Percentiles rank a stretch among this genome's conserved stretches.
These are phyloP conservation scores for Stenodema calcarata DNA, from an alignment of 2,888 invertebrate genomes.

Conservation along the genomic window DNA sequence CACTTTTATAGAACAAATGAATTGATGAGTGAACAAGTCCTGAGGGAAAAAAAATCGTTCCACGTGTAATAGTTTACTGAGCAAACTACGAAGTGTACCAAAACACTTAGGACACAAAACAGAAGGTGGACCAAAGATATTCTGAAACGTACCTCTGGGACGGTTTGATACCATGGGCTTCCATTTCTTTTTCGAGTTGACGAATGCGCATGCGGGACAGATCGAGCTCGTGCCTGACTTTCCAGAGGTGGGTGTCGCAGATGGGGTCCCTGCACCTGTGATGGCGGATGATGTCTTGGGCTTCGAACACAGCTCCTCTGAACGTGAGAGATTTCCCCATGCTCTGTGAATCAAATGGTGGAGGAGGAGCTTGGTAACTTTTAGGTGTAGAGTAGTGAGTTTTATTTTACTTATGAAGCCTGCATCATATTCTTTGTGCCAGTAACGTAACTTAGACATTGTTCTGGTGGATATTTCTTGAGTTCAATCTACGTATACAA, in stretches of 20 bases:
- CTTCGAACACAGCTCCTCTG: conserved; percentile 79
- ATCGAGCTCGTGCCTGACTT: conserved; percentile 88
- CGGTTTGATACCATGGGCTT: conserved; percentile 81
- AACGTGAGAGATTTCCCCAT: conserved; percentile 82
- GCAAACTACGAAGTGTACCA: not conserved
- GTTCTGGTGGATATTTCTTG: too few species aligned
- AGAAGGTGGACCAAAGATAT: not conserved
- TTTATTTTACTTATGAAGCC: too few species aligned
- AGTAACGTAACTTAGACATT: too few species aligned
- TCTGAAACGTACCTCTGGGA: conserved; percentile 61
- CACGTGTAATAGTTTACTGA: not conserved
- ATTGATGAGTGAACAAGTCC: not conserved
- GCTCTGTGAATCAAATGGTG: conserved; percentile 61
- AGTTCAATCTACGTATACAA: too few species aligned
- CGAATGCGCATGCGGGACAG: conserved; percentile 83
- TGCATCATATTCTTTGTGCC: too few species aligned
- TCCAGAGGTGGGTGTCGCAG: conserved; percentile 86
- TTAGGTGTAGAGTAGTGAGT: too few species aligned
- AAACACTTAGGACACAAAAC: not conserved
- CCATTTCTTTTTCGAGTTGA: conserved; percentile 84
- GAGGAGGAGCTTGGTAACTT: too few species aligned
- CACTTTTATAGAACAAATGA: too few species aligned
- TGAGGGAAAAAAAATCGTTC: not conserved
- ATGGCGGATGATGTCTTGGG: conserved; percentile 76
- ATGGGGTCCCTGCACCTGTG: conserved; percentile 80